Base-by-base conservation (phyloP, 2,888 invertebrate genomes). In the Plagiodera versicolora region DNA sequence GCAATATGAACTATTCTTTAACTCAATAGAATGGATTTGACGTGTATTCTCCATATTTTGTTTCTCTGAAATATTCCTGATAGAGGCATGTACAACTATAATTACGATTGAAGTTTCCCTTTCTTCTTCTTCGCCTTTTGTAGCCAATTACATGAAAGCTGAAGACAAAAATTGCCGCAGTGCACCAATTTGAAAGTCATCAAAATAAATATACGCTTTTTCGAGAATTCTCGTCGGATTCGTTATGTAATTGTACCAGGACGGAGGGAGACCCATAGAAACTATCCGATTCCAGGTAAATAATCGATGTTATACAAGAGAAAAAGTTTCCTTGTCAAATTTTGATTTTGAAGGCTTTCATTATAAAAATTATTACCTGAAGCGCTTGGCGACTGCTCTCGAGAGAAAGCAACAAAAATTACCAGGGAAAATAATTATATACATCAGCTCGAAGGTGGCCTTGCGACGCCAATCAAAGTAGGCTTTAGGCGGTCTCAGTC, bases 401-500 rank as follows among this genome's bases (percentile, higher is more conserved):
- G 54, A 48, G 61, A 66, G 68, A 70, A 67, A 64, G 69, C 69
- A 66, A 65, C 58, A 70, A 72, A 69, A 72, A 61, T 63, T 67
- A 69, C 63, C 57, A 66, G 61, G n/a, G 67, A 69, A 72, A 71
- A 77, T 77, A 77, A 77, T 77, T 77, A 77, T 75, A 77, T 74
- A 74, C 72, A 73, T 72, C 67, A 72, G 71, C 70, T 71, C 71
- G 70, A 73, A 73, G 74, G 73, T 74, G 77, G 73, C 78, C 78
- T 79, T 79, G 77, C 75, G 77, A 79, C 78, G 80, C 79, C 79
- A 79, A 79, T 80, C 79, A 79, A 75, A 74, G 64, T 63, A 67
- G 72, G 76, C 79, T 77, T 73, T 74, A 75, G 77, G 78, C 78
- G 75, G 75, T 77, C 74, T 71, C 70, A 70, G 70, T 73, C 74